phyloP scores from a whole-genome alignment of 2,888 invertebrate species.

The Rhagonycha lutea region DNA sequence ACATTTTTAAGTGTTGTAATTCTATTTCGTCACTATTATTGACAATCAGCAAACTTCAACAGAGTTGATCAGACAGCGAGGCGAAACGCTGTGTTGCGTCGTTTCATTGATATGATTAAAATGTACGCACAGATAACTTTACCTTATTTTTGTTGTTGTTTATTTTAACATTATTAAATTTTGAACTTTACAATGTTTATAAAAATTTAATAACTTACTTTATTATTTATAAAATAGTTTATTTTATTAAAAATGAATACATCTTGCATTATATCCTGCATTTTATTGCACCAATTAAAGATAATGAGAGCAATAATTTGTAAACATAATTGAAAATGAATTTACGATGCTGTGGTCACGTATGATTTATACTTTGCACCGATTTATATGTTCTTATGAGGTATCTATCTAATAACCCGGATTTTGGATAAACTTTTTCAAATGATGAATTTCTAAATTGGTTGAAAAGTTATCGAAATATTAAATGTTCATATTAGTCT shows the following conservation, averaged over 20 bases:
- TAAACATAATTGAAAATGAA: neutral
- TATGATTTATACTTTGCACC: neutral
- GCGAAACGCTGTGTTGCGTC: neutral
- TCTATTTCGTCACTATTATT: neutral
- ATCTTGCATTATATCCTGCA: neutral
- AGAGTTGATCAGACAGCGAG: constrained; percentile 17
- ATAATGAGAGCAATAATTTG: neutral
- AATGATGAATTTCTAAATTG: neutral
- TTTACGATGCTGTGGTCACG: neutral
- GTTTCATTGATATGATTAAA: neutral
- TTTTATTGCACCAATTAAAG: neutral
- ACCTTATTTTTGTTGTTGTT: neutral
- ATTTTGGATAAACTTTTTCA: neutral
- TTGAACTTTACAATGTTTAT: too few species aligned
- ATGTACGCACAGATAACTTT: neutral
- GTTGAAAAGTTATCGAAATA: neutral
- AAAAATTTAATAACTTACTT: too few species aligned
- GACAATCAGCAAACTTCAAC: neutral
- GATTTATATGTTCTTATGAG: neutral
- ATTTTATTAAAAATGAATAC: neutral
- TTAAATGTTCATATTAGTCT: neutral
- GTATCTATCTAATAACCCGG: neutral
- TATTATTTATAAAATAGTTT: neutral
- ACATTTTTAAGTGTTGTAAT: neutral
- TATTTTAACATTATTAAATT: neutral